phyloP scores from a whole-genome alignment of 2,888 invertebrate species.

The Axea sp. region DNA sequence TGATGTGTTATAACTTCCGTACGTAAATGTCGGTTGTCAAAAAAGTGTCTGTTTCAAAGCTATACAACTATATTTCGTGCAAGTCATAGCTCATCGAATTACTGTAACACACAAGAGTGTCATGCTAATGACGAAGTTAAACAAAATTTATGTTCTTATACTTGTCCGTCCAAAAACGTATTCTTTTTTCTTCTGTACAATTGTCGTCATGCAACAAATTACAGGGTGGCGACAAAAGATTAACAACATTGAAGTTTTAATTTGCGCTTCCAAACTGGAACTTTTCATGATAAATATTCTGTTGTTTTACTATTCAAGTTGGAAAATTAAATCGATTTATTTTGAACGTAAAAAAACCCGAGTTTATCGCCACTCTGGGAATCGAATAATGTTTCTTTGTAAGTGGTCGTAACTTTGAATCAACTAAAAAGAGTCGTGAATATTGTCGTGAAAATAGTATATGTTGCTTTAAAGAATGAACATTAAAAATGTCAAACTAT shows the following conservation, averaged over 20 bases:
- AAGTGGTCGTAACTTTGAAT: too few relatives aligned
- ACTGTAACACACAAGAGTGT: constrained; percentile 68
- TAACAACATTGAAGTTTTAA: too few relatives aligned
- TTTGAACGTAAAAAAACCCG: not conserved
- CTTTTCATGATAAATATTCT: too few relatives aligned
- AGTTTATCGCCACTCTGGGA: constrained; percentile 9
- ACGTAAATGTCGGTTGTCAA: constrained; percentile 39
- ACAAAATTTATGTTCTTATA: constrained; percentile 65
- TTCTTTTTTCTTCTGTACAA: not conserved
- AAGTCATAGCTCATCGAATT: constrained; percentile 67
- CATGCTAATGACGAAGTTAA: constrained; percentile 70
- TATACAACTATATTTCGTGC: constrained; percentile 69
- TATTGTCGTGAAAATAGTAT: not conserved
- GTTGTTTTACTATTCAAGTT: too few relatives aligned
- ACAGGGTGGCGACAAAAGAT: constrained; percentile 46
- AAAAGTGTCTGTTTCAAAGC: constrained; percentile 61
- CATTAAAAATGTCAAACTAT: constrained; percentile 36
- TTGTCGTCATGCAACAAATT: constrained; percentile 25
- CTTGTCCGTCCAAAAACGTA: constrained; percentile 7
- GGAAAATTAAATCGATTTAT: too few relatives aligned
- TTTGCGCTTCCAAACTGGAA: too few relatives aligned
- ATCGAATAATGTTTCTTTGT: not conserved
- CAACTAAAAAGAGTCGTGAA: constrained; percentile 2
- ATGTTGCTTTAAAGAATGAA: constrained; percentile 13
- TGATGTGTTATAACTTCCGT: constrained; percentile 24